Percentiles rank a stretch among this genome's conserved stretches.
These are phyloP conservation scores for Galemys pyrenaicus DNA, from an alignment of 2,113 vertebrate genomes.

Conservation along the genomic window DNA sequence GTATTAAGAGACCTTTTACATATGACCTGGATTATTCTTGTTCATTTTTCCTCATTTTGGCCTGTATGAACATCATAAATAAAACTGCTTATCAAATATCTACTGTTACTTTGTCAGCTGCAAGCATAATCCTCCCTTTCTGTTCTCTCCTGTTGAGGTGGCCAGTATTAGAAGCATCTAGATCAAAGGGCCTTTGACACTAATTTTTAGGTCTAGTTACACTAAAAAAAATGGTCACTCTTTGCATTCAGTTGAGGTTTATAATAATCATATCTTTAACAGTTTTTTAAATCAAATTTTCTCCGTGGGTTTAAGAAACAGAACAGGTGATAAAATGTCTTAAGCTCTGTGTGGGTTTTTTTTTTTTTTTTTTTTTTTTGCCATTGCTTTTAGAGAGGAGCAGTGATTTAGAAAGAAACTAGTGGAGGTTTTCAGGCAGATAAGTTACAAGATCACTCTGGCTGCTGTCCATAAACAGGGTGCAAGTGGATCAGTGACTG, in stretches of 20 bases:
- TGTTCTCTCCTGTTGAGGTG: neutral
- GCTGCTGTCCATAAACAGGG: neutral
- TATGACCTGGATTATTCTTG: neutral
- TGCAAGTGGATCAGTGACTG: no score
- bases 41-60: neutral
- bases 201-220: neutral
- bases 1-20: neutral
- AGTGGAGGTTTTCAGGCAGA: neutral
- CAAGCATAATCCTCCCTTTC: neutral
- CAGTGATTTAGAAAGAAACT: neutral
- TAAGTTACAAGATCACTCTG: neutral
- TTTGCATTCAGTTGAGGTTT: neutral
- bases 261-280: neutral
- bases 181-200: neutral
- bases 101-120: neutral
- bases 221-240: neutral
- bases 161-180: neutral
- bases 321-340: no score
- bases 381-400: neutral
- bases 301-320: neutral
- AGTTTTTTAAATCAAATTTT: neutral
- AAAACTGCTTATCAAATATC: neutral
- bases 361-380: constrained; percentile 1
- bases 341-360: neutral
- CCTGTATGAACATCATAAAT: neutral